phyloP scores from a whole-genome alignment of 2,113 vertebrate species.

The Pycnonotus jocosus region DNA sequence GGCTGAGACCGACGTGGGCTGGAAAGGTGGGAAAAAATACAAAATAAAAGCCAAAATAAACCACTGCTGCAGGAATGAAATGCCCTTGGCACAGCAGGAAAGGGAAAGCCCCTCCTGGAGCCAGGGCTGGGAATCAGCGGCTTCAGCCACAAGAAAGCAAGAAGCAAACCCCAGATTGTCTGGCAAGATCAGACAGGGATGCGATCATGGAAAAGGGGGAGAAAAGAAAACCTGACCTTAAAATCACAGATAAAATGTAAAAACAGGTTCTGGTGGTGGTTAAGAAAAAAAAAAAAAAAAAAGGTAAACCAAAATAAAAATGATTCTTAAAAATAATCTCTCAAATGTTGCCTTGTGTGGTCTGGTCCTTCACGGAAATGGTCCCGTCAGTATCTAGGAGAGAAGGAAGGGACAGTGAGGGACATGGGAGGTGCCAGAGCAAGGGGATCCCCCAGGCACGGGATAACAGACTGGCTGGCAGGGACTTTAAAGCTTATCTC shows the following conservation, averaged over 20 bases:
- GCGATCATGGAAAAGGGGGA: background rate
- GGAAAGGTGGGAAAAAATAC: conserved; percentile 19
- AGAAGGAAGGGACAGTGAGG: conserved; percentile 25
- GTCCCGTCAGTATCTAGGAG: conserved; percentile 76
- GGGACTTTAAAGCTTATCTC: background rate
- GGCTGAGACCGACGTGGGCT: conserved; percentile 26
- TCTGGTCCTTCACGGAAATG: conserved; percentile 68
- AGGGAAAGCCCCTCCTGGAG: conserved; percentile 36
- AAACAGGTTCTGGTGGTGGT: background rate
- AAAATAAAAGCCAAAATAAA: background rate
- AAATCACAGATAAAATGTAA: conserved; percentile 48
- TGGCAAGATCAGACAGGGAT: conserved; percentile 61
- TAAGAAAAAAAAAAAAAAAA: background rate
- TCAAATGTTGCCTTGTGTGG: conserved; percentile 71
- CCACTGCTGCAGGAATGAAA: conserved; percentile 11
- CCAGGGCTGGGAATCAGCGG: conserved; percentile 43
- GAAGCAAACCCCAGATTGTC: conserved; percentile 58
- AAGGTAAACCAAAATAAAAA: conserved; percentile 64
- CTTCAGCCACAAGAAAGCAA: conserved; percentile 61
- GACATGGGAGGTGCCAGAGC: background rate
- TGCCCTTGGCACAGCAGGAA: conserved; percentile 13
- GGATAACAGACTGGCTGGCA: background rate
- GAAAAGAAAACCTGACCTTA: conserved; percentile 22
- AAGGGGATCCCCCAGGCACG: background rate
- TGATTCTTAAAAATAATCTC: conserved; percentile 72